phyloP scores from a whole-genome alignment of 2,797 vertebrate species.

The Thalassophryne amazonica region DNA sequence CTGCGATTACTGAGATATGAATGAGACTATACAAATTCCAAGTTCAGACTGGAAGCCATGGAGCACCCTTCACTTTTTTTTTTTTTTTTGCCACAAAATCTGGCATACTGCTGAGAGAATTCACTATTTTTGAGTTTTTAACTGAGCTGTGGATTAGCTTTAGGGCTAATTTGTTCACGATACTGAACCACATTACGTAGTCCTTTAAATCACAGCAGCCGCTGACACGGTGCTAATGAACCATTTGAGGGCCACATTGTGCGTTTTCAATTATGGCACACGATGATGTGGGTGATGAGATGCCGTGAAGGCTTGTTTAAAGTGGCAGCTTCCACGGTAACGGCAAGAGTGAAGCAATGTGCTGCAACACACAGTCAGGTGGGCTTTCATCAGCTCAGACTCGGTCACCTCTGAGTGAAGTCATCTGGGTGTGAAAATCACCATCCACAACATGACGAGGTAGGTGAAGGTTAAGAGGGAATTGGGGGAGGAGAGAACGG shows the following conservation, averaged over 20 bases:
- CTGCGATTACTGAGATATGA: too few species aligned
- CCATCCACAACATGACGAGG: conserved; percentile 40
- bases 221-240: conserved; percentile 1
- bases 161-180: conserved; percentile 5
- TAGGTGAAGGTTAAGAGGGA: conserved; percentile 38
- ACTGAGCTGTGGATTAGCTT: too few species aligned
- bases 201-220: conserved; percentile 1
- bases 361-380: conserved; percentile 22
- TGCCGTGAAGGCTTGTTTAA: conserved; percentile 14
- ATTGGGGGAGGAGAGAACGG: conserved; percentile 43
- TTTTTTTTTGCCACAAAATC: too few species aligned
- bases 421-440: conserved; percentile 41
- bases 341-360: conserved; percentile 37
- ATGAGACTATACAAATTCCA: too few species aligned
- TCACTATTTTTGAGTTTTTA: too few species aligned
- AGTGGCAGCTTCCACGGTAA: conserved; percentile 12
- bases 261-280: conserved; percentile 5
- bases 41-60: too few species aligned
- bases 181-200: conserved; percentile 11
- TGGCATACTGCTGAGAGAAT: too few species aligned
- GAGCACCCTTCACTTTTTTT: too few species aligned
- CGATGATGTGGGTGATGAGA: conserved; percentile 1
- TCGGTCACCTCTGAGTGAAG: conserved; percentile 26
- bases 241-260: conserved; percentile 5
- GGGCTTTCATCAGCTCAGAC: conserved; percentile 40